These are phyloP conservation scores for Aplysina aerophoba DNA, from an alignment of 37 sponge, comb jelly and placozoan species.

Conservation along the genomic window DNA sequence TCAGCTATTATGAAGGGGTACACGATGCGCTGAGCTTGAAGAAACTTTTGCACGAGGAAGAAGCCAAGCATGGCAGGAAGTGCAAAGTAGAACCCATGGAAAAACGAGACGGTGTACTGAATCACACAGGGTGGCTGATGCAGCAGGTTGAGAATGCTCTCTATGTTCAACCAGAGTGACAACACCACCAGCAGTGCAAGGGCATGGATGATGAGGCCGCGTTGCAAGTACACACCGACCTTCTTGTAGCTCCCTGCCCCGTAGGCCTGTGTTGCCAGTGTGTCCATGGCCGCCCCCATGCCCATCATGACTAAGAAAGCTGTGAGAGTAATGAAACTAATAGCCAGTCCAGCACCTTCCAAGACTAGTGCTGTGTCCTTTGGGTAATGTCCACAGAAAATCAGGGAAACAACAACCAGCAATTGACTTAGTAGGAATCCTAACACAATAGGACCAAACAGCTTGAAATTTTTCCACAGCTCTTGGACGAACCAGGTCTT, in stretches of 20 bases:
- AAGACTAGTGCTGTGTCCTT: slow-evolving; percentile 28
- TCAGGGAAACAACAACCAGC: slow-evolving; percentile 6
- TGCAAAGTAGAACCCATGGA: no score
- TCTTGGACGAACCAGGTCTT: no score
- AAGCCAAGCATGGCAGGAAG: neutral
- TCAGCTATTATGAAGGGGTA: slow-evolving; percentile 43
- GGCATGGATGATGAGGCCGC: slow-evolving; percentile 49
- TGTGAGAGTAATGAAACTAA: no score
- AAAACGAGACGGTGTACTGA: neutral
- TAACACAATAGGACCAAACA: no score
- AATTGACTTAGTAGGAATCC: slow-evolving; percentile 29
- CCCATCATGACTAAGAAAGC: no score
- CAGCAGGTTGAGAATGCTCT: slow-evolving; percentile 50
- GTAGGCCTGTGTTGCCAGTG: slow-evolving; percentile 47
- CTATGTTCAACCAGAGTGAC: slow-evolving; percentile 52
- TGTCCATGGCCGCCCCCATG: neutral
- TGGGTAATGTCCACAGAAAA: slow-evolving; percentile 54
- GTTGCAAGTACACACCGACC: slow-evolving; percentile 58
- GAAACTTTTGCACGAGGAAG: slow-evolving; percentile 48
- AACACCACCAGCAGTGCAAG: slow-evolving; percentile 24
- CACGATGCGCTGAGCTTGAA: slow-evolving; percentile 65
- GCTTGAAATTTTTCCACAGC: no score
- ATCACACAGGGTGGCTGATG: slow-evolving; percentile 58
- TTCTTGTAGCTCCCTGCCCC: slow-evolving; percentile 66
- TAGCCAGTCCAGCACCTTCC: slow-evolving; percentile 38